Evolutionary conservation across 2,113 vertebrate species (phyloP).

Genomic region (Gallinago undulata): DNA sequence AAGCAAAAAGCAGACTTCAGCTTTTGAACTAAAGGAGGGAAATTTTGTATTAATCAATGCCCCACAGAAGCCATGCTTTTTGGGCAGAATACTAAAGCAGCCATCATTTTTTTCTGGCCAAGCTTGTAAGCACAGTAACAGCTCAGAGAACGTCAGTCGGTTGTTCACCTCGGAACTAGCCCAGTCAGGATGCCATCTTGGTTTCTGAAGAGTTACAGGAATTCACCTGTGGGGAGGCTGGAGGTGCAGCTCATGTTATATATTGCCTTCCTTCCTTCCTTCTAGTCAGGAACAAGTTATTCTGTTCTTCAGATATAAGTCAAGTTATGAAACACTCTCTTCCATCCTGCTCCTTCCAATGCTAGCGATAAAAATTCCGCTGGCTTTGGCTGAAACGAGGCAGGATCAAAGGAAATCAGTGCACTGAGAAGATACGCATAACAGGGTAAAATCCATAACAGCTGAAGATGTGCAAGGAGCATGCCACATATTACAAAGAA

Average conservation of each 20-base stretch:
- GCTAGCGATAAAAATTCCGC: background rate
- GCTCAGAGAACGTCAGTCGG: background rate
- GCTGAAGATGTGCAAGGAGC: background rate
- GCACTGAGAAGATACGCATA: background rate
- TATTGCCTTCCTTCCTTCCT: background rate
- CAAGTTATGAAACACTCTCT: background rate
- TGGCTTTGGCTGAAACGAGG: background rate
- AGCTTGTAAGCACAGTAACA: background rate
- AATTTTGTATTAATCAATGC: background rate
- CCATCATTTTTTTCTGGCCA: background rate
- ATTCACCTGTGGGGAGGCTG: background rate
- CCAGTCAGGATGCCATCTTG: background rate
- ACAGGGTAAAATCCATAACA: rapidly evolving
- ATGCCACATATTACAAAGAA: too few relatives aligned
- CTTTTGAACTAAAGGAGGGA: background rate
- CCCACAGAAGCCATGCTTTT: background rate
- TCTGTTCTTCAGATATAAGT: background rate
- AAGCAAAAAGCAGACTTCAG: background rate
- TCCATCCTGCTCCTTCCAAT: background rate
- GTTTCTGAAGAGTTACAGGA: background rate
- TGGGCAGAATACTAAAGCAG: background rate
- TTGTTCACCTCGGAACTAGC: background rate
- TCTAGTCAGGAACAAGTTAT: background rate
- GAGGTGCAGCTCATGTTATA: background rate
- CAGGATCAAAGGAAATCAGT: background rate